Percentiles rank a stretch among this genome's conserved stretches.
These are phyloP conservation scores for Psammodynastes pulverulentus DNA, from an alignment of 2,113 vertebrate species.

Conservation along the genomic window DNA sequence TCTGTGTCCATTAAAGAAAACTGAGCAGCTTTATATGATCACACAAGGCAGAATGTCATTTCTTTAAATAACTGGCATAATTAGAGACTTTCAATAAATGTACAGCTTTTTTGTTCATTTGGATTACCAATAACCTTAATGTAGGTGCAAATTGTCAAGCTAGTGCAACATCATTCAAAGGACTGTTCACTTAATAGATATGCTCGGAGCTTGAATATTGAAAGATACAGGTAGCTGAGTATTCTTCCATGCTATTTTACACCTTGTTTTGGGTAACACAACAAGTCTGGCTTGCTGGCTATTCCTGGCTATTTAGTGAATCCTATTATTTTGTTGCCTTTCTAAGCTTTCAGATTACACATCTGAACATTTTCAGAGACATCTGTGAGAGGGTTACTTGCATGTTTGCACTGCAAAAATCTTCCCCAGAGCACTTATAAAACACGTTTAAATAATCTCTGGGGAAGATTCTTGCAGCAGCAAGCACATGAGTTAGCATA, in stretches of 20 bases:
- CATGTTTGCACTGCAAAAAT: not conserved
- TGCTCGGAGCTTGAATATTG: not conserved
- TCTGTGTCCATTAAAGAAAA: not conserved
- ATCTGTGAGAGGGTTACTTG: not conserved
- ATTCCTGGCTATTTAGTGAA: conserved; percentile 17
- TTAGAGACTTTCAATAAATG: not conserved
- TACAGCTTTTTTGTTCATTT: not conserved
- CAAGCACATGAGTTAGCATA: not conserved
- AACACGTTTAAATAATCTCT: not conserved
- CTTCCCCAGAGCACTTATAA: not conserved
- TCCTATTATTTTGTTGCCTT: not conserved
- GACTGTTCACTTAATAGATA: not conserved
- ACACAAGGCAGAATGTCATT: not conserved
- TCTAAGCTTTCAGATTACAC: not conserved
- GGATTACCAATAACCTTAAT: not conserved
- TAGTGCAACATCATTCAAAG: not conserved
- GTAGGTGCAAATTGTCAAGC: not conserved
- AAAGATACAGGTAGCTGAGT: not conserved
- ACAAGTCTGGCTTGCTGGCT: not conserved
- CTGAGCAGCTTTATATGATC: not conserved
- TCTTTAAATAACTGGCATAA: not conserved
- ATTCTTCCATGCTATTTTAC: too few relatives aligned
- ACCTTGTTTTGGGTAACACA: not conserved
- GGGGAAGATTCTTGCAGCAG: not conserved
- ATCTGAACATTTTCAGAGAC: not conserved